A percentile compares a stretch with the other conserved stretches of the same genome.
These are phyloP conservation scores for Homarus gammarus DNA, from an alignment of 2,888 invertebrate species.

Conservation along the genomic window DNA sequence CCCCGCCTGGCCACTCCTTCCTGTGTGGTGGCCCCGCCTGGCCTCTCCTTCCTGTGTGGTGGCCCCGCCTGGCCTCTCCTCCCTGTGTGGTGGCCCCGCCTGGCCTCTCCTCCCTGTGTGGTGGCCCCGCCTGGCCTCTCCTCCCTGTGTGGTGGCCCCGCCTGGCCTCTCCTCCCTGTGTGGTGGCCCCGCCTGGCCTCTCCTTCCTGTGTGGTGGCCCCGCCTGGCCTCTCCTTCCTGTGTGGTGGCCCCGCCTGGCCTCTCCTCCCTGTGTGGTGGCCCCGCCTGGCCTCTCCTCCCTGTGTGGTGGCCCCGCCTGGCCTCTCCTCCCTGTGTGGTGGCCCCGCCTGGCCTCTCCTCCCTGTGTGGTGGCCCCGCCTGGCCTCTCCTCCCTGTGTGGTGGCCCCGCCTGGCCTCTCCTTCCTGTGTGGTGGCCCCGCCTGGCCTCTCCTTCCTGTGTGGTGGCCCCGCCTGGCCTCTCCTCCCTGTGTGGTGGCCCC, in stretches of 20 bases:
- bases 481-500: background rate
- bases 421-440: background rate
- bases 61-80: background rate
- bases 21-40: background rate
- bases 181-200: background rate
- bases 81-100: background rate
- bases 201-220: too few species aligned
- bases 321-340: conserved; percentile 9
- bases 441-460: background rate
- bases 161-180: background rate
- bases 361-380: too few species aligned
- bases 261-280: too few species aligned
- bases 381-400: background rate
- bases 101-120: background rate
- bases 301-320: background rate
- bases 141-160: too few species aligned
- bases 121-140: too few species aligned
- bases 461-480: background rate
- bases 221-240: background rate
- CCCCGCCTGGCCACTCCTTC: background rate
- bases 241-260: too few species aligned
- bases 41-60: background rate
- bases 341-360: too few species aligned
- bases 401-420: background rate
- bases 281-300: too few species aligned